Conservation (phyloP, 2,797 vertebrate genomes). For the Macropodus opercularis region DNA sequence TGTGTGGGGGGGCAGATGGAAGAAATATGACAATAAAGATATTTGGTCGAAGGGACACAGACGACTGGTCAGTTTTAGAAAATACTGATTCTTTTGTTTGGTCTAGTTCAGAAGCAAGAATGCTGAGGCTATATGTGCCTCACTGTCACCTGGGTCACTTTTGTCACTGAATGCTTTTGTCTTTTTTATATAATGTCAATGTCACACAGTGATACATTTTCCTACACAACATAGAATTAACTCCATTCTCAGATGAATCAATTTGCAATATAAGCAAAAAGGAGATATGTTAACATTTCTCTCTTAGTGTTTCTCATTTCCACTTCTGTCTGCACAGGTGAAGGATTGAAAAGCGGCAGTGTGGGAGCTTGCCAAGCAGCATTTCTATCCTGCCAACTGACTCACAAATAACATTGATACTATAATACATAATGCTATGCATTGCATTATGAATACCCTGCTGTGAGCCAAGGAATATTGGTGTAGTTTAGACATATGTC, state of each 20-base stretch:
- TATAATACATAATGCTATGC: slow-evolving; percentile 28
- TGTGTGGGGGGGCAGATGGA: too few relatives aligned
- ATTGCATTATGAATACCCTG: slow-evolving; percentile 37
- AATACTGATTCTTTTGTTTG: too few relatives aligned
- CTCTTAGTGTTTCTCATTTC: slow-evolving; percentile 30
- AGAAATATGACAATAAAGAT: too few relatives aligned
- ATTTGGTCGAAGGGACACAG: too few relatives aligned
- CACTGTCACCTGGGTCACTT: too few relatives aligned
- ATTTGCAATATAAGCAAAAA: slow-evolving; percentile 32
- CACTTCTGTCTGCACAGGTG: slow-evolving; percentile 21
- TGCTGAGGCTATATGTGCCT: too few relatives aligned
- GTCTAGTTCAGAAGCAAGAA: too few relatives aligned
- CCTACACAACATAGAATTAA: slow-evolving; percentile 28
- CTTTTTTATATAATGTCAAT: too few relatives aligned
- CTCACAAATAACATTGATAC: slow-evolving; percentile 50
- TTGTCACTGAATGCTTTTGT: too few relatives aligned
- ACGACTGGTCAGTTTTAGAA: too few relatives aligned
- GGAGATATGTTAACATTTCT: slow-evolving; percentile 21
- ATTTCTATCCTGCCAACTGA: slow-evolving; percentile 31
- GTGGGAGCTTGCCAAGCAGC: slow-evolving; percentile 35
- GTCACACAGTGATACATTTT: too few relatives aligned
- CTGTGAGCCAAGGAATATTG: slow-evolving; percentile 13
- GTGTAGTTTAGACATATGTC: slow-evolving; percentile 23
- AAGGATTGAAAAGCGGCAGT: slow-evolving; percentile 32
- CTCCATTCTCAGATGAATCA: slow-evolving; percentile 15